A percentile compares a stretch with the other conserved stretches of the same genome.
These are phyloP conservation scores for Xerus rutilus DNA, from an alignment of 2,797 vertebrate species.

Conservation along the genomic window DNA sequence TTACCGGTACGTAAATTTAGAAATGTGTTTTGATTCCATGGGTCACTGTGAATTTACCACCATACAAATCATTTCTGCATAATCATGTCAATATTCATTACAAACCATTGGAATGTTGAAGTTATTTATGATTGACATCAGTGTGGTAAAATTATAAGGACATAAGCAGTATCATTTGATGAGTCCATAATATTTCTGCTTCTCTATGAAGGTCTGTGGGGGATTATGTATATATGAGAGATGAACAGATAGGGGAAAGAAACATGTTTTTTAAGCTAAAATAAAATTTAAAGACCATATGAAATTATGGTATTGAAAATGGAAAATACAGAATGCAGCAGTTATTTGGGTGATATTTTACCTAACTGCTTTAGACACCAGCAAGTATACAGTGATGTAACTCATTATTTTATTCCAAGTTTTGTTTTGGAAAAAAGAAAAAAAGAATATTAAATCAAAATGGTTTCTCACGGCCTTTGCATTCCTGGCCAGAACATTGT, in stretches of 20 bases:
- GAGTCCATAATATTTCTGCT: neutral
- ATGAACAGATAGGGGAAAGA: neutral
- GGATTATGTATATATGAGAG: neutral
- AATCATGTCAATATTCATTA: neutral
- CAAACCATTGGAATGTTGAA: neutral
- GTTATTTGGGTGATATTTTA: neutral
- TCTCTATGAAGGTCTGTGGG: neutral
- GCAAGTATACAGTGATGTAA: neutral
- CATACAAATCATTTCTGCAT: neutral
- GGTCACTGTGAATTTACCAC: neutral
- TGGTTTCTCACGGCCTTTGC: neutral
- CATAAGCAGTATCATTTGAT: neutral
- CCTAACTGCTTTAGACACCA: neutral
- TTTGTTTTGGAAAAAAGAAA: neutral
- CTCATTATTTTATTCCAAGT: neutral
- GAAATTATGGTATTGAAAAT: neutral
- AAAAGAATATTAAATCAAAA: neutral
- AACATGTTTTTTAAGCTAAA: neutral
- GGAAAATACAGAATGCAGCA: neutral
- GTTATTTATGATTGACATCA: neutral
- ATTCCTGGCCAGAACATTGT: neutral
- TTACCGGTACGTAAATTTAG: conserved; percentile 90
- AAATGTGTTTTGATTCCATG: neutral
- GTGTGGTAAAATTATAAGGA: neutral
- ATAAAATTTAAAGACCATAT: neutral